Conservation (phyloP, 2,797 vertebrate species). For the Sebastes taczanowskii region DNA sequence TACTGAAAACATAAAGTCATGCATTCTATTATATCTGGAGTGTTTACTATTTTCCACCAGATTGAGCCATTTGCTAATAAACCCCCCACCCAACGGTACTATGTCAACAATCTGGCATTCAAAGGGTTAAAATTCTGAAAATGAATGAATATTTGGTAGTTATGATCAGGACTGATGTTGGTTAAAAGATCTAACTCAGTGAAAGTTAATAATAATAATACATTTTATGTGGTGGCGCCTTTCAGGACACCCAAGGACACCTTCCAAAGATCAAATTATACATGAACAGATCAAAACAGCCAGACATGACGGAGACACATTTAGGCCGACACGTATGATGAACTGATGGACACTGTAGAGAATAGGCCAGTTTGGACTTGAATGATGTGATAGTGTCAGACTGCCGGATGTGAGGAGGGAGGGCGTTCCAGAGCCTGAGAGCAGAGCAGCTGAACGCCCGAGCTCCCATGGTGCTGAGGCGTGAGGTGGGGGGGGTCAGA, state of each 20-base stretch:
- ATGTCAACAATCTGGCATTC: background rate
- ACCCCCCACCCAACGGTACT: fast-evolving
- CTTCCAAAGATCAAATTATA: no score
- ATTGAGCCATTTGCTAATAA: background rate
- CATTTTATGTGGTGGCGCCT: no score
- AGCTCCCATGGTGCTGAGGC: no score
- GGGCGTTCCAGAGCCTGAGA: no score
- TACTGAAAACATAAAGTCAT: background rate
- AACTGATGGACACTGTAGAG: no score
- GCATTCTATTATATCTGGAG: background rate
- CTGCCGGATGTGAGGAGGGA: no score
- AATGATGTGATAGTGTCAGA: fast-evolving
- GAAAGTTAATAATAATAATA: background rate
- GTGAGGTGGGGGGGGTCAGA: no score
- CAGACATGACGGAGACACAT: no score
- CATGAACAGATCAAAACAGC: no score
- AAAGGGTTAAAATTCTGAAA: background rate
- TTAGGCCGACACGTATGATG: fast-evolving
- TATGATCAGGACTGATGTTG: background rate
- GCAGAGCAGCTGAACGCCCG: no score
- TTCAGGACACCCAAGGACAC: no score
- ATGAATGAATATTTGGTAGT: background rate
- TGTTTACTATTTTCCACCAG: background rate
- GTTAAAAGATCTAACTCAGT: background rate
- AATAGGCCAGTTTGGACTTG: no score